phyloP scores from a whole-genome alignment of 2,888 invertebrate genomes.

The Diplolepis rosae region DNA sequence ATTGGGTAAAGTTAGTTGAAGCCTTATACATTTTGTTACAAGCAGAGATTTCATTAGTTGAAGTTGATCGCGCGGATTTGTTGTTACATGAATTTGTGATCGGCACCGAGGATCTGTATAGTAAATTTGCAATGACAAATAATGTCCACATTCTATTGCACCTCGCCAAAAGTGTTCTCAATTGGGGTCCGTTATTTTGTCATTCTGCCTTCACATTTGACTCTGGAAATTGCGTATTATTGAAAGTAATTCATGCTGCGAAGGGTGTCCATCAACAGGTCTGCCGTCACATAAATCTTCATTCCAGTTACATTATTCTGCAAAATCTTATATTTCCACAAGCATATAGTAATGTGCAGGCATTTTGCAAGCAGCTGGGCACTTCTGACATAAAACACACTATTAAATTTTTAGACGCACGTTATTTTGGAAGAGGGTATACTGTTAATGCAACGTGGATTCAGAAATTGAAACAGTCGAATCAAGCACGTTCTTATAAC shows the following conservation, averaged over 20 bases:
- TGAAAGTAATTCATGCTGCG: constrained; percentile 29
- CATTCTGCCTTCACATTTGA: constrained; percentile 38
- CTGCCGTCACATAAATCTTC: constrained; percentile 7
- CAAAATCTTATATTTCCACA: constrained; percentile 12
- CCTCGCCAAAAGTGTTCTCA: constrained; percentile 32
- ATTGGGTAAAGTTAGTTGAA: too few species aligned
- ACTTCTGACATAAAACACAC: not conserved
- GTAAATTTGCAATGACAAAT: constrained; percentile 34
- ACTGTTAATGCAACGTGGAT: not conserved
- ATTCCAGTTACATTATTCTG: not conserved
- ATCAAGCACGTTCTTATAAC: not conserved
- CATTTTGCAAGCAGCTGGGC: not conserved
- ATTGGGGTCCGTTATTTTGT: constrained; percentile 39
- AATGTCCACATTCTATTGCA: constrained; percentile 43
- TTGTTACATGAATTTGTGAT: constrained; percentile 20
- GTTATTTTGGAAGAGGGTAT: constrained; percentile 18
- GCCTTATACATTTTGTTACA: too few species aligned
- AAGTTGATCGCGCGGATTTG: constrained; percentile 18
- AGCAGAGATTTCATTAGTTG: too few species aligned
- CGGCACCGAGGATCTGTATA: constrained; percentile 10
- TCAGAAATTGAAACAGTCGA: not conserved
- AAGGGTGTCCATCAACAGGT: constrained; percentile 32
- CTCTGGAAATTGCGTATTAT: constrained; percentile 30
- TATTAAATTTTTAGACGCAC: not conserved
- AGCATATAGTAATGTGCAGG: not conserved